Evolutionary conservation across 2,113 vertebrate species (phyloP).

Genomic region (Pipra filicauda): DNA sequence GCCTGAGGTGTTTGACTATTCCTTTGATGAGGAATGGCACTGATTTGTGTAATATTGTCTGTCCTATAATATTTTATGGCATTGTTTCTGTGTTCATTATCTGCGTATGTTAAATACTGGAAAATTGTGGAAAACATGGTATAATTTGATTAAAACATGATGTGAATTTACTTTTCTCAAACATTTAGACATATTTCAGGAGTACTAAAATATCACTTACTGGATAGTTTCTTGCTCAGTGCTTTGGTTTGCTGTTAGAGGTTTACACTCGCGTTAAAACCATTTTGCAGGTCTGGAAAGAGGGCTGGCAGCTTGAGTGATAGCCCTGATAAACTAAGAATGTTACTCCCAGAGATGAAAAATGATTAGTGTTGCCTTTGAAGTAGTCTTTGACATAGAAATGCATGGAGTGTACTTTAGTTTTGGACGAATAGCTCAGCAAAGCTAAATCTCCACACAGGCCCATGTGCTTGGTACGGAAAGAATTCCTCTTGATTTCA

Average conservation of each 20-base stretch:
- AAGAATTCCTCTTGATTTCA: not conserved
- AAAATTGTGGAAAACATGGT: not conserved
- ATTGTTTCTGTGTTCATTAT: not conserved
- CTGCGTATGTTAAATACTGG: not conserved
- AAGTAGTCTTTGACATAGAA: slow-evolving; percentile 39
- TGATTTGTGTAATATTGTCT: not conserved
- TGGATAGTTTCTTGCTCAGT: not conserved
- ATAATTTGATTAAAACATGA: not conserved
- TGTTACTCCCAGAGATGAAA: slow-evolving; percentile 27
- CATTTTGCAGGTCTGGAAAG: slow-evolving; percentile 23
- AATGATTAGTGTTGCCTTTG: slow-evolving; percentile 38
- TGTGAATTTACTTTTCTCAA: not conserved
- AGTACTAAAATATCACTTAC: not conserved
- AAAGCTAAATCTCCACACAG: not conserved
- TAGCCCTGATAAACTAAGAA: slow-evolving; percentile 56
- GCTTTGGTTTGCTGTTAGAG: not conserved
- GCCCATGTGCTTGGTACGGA: not conserved
- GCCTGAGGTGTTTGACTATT: not conserved
- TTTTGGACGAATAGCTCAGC: not conserved
- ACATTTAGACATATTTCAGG: not conserved
- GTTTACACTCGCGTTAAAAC: not conserved
- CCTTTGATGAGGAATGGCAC: not conserved
- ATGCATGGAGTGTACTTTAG: not conserved
- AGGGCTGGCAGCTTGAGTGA: not conserved
- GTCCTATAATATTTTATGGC: not conserved